Conservation (phyloP, 2,888 invertebrate genomes). For the Noctua comes region DNA sequence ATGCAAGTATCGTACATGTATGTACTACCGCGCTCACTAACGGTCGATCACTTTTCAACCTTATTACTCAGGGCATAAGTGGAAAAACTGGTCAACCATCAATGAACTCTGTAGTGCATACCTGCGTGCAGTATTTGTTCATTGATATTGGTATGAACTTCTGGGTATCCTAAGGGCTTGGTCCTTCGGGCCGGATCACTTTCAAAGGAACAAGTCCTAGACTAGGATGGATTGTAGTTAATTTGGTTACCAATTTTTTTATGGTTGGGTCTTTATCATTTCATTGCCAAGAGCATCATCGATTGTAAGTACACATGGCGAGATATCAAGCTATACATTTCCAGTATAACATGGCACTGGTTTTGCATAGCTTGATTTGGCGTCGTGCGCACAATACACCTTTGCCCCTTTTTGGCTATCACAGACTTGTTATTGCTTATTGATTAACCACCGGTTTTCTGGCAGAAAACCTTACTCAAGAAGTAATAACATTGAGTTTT, state of each 20-base stretch:
- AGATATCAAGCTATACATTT: too few species aligned
- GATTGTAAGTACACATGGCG: too few species aligned
- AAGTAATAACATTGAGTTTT: conserved; percentile 1
- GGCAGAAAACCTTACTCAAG: not conserved
- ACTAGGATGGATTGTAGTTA: not conserved
- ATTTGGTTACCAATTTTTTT: not conserved
- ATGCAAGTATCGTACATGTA: not conserved
- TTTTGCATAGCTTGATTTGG: too few species aligned
- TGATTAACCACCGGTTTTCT: not conserved
- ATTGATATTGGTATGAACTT: not conserved
- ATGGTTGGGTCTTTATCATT: too few species aligned
- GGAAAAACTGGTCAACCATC: too few species aligned
- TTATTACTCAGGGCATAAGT: too few species aligned
- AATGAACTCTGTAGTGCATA: too few species aligned
- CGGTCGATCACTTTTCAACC: too few species aligned
- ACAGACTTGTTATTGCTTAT: not conserved
- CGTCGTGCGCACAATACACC: too few species aligned
- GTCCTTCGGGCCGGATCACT: not conserved
- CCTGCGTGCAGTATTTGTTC: conserved; percentile 1
- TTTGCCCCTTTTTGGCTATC: not conserved
- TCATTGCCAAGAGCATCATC: too few species aligned
- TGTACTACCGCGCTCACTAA: not conserved
- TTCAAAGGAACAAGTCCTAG: not conserved
- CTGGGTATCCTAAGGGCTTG: not conserved
- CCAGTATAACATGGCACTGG: too few species aligned